Evolutionary conservation across 2,797 vertebrate species (phyloP), one percentile per base, ranked within the genome.

Genomic region (Halcyon smyrnensis): DNA sequence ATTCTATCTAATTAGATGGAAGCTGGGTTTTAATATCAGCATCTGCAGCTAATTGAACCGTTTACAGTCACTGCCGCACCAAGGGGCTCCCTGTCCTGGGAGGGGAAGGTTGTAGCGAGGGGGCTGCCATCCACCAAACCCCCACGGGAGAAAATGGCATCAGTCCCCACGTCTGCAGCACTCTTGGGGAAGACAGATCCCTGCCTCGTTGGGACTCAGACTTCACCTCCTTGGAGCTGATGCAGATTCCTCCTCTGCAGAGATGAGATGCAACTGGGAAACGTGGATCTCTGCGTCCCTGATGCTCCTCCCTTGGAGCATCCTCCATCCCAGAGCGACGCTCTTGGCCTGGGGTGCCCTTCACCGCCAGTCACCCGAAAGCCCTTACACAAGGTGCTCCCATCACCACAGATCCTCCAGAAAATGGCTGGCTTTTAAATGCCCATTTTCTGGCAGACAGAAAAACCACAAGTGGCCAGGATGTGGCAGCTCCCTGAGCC

Each of bases 1-100:
- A 13, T 62, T 81, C 78, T 62, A 34, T 15, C 87, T 91, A 83
- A 93, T 91, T 54, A 89, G 92, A 80, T 19, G 67, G 81, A 77
- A 93, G 71, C 68, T 5, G 8, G 85, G 37, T 51, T 78, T 91
- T 91, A 84, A 84, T 59, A 85, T 32, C 90, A 50, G n/a, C 71
- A 82, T 51, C 78, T 87, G 85, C 70, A 80, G 76, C 78, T 64
- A 89, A 89, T 34, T 65, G 74, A 74, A 67, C 54, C 59, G 34
- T 77, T 83, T 51, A 36, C 69, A 73, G 64, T 64, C 89, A 25
- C 46, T 1, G 3, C 50, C 54, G 25, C 2, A 10, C 65, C 1
- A 6, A 43, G 64, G 34, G n/a, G 54, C 63, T 74, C 64, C 27
- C 30, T 4, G 39, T 46, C 32, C 34, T 4, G 2, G 50, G 19